Conservation (phyloP, 1,140 invertebrate species). For the Chironomus tepperi region DNA sequence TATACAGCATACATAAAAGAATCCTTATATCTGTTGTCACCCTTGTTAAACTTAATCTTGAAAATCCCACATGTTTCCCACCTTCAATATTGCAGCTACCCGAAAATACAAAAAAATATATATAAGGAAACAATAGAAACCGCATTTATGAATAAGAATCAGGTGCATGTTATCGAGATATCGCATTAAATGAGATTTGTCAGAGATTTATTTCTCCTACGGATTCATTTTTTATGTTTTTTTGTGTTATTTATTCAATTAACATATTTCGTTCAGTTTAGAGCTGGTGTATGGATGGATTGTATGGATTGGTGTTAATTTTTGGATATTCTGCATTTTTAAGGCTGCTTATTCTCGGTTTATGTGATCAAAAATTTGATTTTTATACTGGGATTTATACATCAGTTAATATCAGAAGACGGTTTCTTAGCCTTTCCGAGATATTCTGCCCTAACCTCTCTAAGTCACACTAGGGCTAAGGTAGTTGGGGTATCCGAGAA, state of each 20-base stretch:
- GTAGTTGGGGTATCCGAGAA: no score
- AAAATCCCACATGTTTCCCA: constrained; percentile 5
- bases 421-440: no score
- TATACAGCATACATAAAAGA: no score
- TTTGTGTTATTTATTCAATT: constrained; percentile 17
- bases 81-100: neutral
- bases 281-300: no score
- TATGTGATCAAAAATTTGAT: no score
- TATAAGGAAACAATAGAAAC: neutral
- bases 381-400: no score
- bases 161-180: constrained; percentile 21
- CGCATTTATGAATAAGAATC: constrained; percentile 18
- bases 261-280: neutral
- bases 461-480: no score
- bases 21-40: neutral
- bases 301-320: no score
- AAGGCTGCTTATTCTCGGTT: no score
- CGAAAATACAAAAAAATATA: neutral
- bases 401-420: no score
- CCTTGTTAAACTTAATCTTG: neutral
- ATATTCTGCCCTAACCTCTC: no score
- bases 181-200: constrained; percentile 22
- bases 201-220: constrained; percentile 18
- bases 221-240: neutral
- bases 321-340: no score